Percentiles rank a stretch among this genome's conserved stretches.
Evolutionary conservation across 1,140 invertebrate genomes (phyloP).

Genomic region (Lordiphosa stackelbergi): DNA sequence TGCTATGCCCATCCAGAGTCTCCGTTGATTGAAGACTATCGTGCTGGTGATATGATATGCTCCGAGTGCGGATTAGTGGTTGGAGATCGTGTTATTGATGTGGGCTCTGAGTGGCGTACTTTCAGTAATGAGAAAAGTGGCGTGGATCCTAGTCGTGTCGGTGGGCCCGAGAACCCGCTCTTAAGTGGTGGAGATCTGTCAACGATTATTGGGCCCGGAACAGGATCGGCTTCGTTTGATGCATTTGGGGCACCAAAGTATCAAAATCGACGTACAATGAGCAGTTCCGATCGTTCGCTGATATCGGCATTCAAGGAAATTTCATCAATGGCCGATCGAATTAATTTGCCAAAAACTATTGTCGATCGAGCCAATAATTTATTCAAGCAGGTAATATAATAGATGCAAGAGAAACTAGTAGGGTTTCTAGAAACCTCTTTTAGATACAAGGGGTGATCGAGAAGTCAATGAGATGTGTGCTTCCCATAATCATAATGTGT

Average conservation of each 20-base stretch:
- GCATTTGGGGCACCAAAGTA: slow-evolving; percentile 93
- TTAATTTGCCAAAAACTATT: slow-evolving; percentile 96
- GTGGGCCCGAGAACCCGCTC: slow-evolving; percentile 96
- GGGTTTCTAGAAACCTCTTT: too few species aligned
- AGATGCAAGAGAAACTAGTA: too few species aligned
- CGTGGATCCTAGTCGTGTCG: slow-evolving; percentile 99
- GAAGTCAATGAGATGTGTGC: too few species aligned
- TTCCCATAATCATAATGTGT: neutral
- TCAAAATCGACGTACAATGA: slow-evolving; percentile 95
- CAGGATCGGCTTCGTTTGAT: slow-evolving; percentile 88
- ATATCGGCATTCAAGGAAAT: slow-evolving; percentile 98
- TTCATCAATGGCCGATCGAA: slow-evolving; percentile 97
- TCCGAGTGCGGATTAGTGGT: slow-evolving; percentile 99
- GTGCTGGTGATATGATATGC: slow-evolving; percentile 99
- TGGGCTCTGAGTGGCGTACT: slow-evolving; percentile 99
- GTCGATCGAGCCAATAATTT: slow-evolving; percentile 96
- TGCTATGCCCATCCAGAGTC: slow-evolving; percentile 97
- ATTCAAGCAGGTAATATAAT: slow-evolving; percentile 89
- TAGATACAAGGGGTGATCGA: too few species aligned
- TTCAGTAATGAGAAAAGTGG: slow-evolving; percentile 99
- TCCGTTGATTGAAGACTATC: slow-evolving; percentile 96
- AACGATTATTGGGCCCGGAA: slow-evolving; percentile 96
- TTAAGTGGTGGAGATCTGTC: slow-evolving; percentile 97
- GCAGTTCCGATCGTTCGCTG: slow-evolving; percentile 94
- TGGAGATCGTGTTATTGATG: slow-evolving; percentile 99